A percentile compares a stretch with the other conserved stretches of the same genome.
Evolutionary conservation across 2,113 vertebrate species (phyloP).

Genomic region (Perca schrenkii): DNA sequence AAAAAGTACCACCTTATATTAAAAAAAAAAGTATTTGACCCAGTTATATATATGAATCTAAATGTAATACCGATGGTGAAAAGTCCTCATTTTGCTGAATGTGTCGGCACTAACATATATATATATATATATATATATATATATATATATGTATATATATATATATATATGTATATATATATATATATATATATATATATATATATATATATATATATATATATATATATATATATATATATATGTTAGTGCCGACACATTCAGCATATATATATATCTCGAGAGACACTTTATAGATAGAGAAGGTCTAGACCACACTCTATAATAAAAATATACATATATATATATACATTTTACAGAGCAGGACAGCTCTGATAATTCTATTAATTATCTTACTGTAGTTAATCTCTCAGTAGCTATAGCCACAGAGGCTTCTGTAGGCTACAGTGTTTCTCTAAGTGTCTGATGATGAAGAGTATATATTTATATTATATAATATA

Average conservation of each 20-base stretch:
- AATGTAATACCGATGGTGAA: neutral
- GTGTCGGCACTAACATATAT: constrained; percentile 12
- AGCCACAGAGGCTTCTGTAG: neutral
- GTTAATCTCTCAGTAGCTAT: neutral
- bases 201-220: no score
- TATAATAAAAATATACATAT: no score
- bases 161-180: no score
- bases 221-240: no score
- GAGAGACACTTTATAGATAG: no score
- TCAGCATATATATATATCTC: no score
- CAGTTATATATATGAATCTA: constrained; percentile 1
- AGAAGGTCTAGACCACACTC: no score
- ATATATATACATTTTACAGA: neutral
- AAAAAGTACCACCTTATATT: neutral
- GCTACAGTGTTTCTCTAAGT: neutral
- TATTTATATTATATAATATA: no score
- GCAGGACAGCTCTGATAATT: neutral
- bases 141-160: no score
- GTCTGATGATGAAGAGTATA: neutral
- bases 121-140: neutral
- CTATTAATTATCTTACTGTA: constrained; percentile 1
- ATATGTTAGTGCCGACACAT: no score
- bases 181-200: no score
- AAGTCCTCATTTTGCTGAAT: constrained; percentile 9
- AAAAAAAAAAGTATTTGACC: neutral